Conservation (phyloP, 1,140 invertebrate genomes). For the Macrocentrus cingulum region DNA sequence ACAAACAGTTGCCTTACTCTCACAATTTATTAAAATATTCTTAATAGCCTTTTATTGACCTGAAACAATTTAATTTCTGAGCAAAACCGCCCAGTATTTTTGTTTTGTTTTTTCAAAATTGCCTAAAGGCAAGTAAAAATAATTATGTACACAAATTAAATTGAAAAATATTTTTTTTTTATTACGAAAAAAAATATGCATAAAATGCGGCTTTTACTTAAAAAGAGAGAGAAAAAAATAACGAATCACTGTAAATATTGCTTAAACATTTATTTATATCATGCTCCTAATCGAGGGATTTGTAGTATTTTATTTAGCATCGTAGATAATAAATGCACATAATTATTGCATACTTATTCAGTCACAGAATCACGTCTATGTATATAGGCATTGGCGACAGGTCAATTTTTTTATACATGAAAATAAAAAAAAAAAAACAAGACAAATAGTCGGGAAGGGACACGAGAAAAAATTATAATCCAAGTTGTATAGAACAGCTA, state of each 20-base stretch:
- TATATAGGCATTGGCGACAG: constrained; percentile 19
- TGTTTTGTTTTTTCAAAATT: too few relatives aligned
- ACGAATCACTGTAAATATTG: constrained; percentile 50
- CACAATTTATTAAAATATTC: constrained; percentile 44
- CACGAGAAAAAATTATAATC: constrained; percentile 30
- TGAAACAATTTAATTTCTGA: too few relatives aligned
- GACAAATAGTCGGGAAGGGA: constrained; percentile 13
- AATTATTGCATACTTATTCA: constrained; percentile 25
- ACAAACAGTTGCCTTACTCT: constrained; percentile 44
- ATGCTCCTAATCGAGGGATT: constrained; percentile 47
- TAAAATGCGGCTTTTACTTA: constrained; percentile 55
- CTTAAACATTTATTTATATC: constrained; percentile 59
- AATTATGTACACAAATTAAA: not conserved
- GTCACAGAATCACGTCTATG: not conserved
- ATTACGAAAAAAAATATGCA: constrained; percentile 10
- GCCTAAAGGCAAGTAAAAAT: constrained; percentile 26
- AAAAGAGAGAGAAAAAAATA: constrained; percentile 30
- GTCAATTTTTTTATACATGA: constrained; percentile 7
- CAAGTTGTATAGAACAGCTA: constrained; percentile 37
- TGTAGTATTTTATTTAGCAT: constrained; percentile 57
- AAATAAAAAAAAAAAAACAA: constrained; percentile 17
- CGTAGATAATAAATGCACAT: constrained; percentile 26
- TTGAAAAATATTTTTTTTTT: constrained; percentile 1
- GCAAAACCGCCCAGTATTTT: too few relatives aligned
- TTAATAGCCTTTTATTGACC: too few relatives aligned